phyloP scores from a whole-genome alignment of 2,797 vertebrate species.

The Brachyalestes nurse region DNA sequence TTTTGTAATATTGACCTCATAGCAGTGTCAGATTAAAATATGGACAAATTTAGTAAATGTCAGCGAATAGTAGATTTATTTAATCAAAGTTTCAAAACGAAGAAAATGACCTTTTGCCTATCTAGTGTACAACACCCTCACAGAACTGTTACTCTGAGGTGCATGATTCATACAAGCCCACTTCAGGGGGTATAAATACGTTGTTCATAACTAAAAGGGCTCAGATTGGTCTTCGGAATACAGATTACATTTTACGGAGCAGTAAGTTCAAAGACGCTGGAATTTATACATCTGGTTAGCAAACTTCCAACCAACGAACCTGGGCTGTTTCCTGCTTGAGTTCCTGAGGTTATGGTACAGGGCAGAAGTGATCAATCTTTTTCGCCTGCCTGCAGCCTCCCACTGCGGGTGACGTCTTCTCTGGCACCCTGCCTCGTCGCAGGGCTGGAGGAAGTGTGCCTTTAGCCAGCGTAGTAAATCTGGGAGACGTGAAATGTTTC shows the following conservation, averaged over 20 bases:
- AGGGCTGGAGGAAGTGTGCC: slow-evolving; percentile 8
- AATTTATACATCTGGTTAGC: background rate
- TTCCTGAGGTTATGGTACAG: background rate
- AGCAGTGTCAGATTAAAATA: too few relatives aligned
- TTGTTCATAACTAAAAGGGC: background rate
- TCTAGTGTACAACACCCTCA: too few relatives aligned
- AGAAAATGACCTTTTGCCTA: too few relatives aligned
- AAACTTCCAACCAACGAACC: background rate
- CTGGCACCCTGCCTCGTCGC: slow-evolving; percentile 7
- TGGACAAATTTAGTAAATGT: too few relatives aligned
- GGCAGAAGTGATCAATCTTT: too few relatives aligned
- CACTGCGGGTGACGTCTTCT: slow-evolving; percentile 1
- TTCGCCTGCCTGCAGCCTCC: background rate
- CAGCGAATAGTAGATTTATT: too few relatives aligned
- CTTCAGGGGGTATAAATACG: background rate
- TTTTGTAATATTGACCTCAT: too few relatives aligned
- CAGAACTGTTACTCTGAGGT: background rate
- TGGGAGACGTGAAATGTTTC: slow-evolving; percentile 25
- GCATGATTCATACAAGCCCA: background rate
- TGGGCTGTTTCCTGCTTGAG: background rate
- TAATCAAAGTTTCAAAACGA: too few relatives aligned
- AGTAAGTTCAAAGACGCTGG: background rate
- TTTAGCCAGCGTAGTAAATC: slow-evolving; percentile 19
- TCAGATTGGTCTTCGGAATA: too few relatives aligned
- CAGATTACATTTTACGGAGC: too few relatives aligned